Evolutionary conservation across 1,140 invertebrate genomes (phyloP).

Genomic region (Antheraea mylitta): DNA sequence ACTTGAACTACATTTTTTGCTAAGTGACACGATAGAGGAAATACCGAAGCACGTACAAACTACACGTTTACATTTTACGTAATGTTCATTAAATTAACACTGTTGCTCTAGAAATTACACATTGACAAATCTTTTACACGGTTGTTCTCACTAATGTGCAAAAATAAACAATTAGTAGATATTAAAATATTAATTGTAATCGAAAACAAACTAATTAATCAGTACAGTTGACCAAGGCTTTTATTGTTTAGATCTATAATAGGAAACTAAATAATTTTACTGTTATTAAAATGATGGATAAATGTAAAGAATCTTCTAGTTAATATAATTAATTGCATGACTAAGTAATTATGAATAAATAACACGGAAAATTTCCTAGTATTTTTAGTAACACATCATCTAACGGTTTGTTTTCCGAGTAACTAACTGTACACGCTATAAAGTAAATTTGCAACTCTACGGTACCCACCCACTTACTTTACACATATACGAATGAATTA

Average conservation of each 20-base stretch:
- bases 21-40: background rate
- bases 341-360: background rate
- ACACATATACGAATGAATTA: background rate
- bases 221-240: background rate
- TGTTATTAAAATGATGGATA: background rate
- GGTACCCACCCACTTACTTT: background rate
- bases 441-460: background rate
- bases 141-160: too few relatives aligned
- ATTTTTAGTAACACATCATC: background rate
- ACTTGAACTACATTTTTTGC: too few relatives aligned
- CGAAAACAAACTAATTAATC: background rate
- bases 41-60: background rate
- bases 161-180: background rate
- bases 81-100: background rate
- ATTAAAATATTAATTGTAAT: background rate
- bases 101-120: background rate
- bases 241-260: background rate
- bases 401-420: background rate
- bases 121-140: too few relatives aligned
- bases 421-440: background rate
- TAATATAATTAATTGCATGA: background rate
- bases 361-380: background rate
- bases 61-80: background rate
- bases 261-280: background rate
- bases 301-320: background rate